Evolutionary conservation across 37 sponge, comb jelly and placozoan species (phyloP), one percentile per base, ranked within the genome.

Genomic region (Ephydatia muelleri): DNA sequence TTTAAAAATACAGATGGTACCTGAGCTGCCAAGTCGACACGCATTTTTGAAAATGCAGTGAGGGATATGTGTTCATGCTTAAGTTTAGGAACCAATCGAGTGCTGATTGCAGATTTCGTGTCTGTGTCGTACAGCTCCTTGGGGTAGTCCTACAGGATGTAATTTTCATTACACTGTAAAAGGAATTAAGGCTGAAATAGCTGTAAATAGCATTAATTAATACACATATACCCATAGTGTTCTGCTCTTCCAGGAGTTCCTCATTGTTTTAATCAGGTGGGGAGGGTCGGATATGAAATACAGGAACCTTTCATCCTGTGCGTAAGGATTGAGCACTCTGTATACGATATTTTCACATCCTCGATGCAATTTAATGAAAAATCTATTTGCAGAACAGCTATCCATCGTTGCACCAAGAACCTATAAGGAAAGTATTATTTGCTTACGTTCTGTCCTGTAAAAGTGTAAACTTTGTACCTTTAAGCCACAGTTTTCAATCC

Each of bases 201-300:
- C 47, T 43, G 47, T 43, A 43, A 43, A 43, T 8, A n/a, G 47
- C 47, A 43, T 8, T 8, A 43, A 8, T 43, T 4, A 27, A n/a
- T n/a, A n/a, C n/a, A n/a, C 23, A 11, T 38, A 33, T 67, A 81
- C 70, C 82, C 82, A 81, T 30, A 81, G 82, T 5, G 68, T 11
- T 13, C 82, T 26, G 12, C 39, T n/a, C 43, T 81, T 66, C 47
- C 47, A 43, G 8, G 47, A 43, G 47, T 43, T 43, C 47, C 47
- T 43, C 47, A 43, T 43, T 43, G 47, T 8, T 8, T 78, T 78
- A 35, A 78, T 28, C 11, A 78, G 37, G 38, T 78, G 79, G 4
- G 47, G 79, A 26, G 16, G 57, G 37, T 78, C 79, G 11, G 57
- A 38, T 27, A 78, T 49, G 5, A 78, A 37, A 38, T 75, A 75